Evolutionary conservation across 2,888 invertebrate species (phyloP).

Genomic region (Agrotis segetum): DNA sequence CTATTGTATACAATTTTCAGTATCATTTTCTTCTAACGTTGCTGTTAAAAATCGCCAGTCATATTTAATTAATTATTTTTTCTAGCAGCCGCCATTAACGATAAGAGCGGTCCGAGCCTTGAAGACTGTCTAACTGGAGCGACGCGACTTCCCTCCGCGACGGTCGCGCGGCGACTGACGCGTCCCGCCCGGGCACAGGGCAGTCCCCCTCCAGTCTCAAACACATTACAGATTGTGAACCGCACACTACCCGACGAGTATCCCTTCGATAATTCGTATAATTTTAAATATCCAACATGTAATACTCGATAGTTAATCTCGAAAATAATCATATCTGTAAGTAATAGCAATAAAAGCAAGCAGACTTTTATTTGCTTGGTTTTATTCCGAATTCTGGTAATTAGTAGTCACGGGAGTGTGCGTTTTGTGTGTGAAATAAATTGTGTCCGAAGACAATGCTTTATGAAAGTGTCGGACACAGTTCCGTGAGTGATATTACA

Average conservation of each 20-base stretch:
- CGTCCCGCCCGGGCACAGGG: slow-evolving; percentile 48
- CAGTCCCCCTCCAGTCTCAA: slow-evolving; percentile 65
- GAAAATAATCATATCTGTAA: slow-evolving; percentile 47
- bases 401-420: slow-evolving; percentile 77
- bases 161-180: slow-evolving; percentile 40
- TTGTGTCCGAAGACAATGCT: slow-evolving; percentile 84
- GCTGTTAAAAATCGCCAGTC: background rate
- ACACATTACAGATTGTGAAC: slow-evolving; percentile 72
- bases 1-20: slow-evolving; percentile 32
- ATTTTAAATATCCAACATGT: slow-evolving; percentile 49
- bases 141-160: slow-evolving; percentile 58
- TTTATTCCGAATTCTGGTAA: slow-evolving; percentile 80
- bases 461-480: slow-evolving; percentile 80
- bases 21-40: slow-evolving; percentile 46
- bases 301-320: slow-evolving; percentile 65
- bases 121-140: slow-evolving; percentile 78
- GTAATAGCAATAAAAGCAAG: slow-evolving; percentile 76
- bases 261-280: slow-evolving; percentile 50
- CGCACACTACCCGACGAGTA: slow-evolving; percentile 68
- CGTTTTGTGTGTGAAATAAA: slow-evolving; percentile 77
- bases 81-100: slow-evolving; percentile 88
- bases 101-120: slow-evolving; percentile 80
- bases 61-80: slow-evolving; percentile 33
- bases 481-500: slow-evolving; percentile 88
- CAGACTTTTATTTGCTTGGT: slow-evolving; percentile 79